Evolutionary conservation across 2,113 vertebrate species (phyloP).

Genomic region (Otolemur garnettii): DNA sequence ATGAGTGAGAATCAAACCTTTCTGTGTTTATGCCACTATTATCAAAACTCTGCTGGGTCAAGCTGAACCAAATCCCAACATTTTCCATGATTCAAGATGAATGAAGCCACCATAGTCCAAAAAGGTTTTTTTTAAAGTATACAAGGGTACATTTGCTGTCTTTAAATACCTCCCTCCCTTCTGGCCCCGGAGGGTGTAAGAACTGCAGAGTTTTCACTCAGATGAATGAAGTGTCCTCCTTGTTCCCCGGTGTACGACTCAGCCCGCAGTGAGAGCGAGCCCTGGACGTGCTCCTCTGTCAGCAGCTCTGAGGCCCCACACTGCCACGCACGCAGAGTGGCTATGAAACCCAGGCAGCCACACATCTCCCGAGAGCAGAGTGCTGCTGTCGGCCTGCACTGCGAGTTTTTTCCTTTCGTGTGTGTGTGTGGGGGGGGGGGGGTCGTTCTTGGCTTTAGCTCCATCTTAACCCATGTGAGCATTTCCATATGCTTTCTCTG

Average conservation of each 20-base stretch:
- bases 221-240: background rate
- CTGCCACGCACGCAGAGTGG: background rate
- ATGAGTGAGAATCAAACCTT: background rate
- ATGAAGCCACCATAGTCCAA: background rate
- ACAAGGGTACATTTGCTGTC: background rate
- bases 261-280: background rate
- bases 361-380: fast-evolving
- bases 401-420: background rate
- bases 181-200: background rate
- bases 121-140: background rate
- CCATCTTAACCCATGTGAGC: background rate
- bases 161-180: background rate
- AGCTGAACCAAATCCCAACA: background rate
- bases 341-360: background rate
- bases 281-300: fast-evolving
- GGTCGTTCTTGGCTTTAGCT: background rate
- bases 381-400: fast-evolving
- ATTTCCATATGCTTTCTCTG: background rate
- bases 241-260: background rate
- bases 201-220: background rate
- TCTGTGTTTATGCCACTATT: background rate
- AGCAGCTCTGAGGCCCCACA: background rate
- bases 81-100: background rate
- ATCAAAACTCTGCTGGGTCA: background rate
- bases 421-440: no score